phyloP scores from a whole-genome alignment of 2,113 vertebrate species.

The Dryoscopus gambensis region DNA sequence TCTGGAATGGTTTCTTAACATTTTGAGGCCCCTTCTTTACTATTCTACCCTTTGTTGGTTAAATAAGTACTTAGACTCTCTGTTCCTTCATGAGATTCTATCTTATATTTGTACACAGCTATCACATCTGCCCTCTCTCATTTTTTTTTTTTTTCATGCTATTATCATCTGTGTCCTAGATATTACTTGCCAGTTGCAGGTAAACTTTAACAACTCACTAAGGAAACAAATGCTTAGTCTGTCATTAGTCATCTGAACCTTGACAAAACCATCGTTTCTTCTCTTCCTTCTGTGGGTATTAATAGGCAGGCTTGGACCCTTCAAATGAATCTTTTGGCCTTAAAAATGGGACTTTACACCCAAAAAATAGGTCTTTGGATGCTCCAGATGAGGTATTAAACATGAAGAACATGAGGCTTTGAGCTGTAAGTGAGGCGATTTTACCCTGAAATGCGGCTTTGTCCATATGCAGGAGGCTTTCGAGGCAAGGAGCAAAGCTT shows the following conservation, averaged over 20 bases:
- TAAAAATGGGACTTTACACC: not conserved
- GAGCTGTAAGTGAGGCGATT: not conserved
- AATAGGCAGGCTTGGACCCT: too few species aligned
- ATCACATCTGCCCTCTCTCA: not conserved
- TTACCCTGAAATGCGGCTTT: not conserved
- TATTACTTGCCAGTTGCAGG: not conserved
- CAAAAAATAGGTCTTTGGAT: not conserved
- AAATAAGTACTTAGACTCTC: not conserved
- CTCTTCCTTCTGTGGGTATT: not conserved
- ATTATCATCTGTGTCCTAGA: not conserved
- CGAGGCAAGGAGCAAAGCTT: rapidly evolving
- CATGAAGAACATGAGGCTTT: not conserved
- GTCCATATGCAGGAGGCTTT: not conserved
- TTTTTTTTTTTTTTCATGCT: not conserved
- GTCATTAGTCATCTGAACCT: not conserved
- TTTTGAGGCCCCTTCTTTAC: not conserved
- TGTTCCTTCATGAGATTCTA: not conserved
- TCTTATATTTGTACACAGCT: not conserved
- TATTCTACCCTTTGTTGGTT: not conserved
- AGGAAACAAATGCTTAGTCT: not conserved
- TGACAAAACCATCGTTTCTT: not conserved
- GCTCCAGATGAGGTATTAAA: not conserved
- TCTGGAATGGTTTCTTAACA: not conserved
- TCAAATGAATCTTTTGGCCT: not conserved
- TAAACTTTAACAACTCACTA: not conserved